Evolutionary conservation across 2,797 vertebrate species (phyloP).

Genomic region (Karalla daura): DNA sequence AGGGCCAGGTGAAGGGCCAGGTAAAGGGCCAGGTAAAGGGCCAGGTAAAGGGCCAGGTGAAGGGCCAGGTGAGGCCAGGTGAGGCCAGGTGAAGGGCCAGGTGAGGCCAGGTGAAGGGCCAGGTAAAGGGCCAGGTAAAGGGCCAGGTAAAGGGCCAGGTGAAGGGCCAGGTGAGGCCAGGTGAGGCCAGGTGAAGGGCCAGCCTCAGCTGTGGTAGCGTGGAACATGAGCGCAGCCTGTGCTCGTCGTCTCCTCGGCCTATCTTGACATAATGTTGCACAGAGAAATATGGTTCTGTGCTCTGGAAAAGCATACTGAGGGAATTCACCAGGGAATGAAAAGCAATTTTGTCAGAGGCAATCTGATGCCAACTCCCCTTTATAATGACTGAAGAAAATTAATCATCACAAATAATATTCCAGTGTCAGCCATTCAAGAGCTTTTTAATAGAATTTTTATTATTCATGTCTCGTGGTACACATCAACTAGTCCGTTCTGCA

Average conservation of each 20-base stretch:
- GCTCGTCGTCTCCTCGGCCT: conserved; percentile 69
- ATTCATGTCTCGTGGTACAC: conserved; percentile 92
- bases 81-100: too few species aligned
- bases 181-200: conserved; percentile 53
- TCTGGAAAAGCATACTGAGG: conserved; percentile 81
- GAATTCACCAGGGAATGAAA: conserved; percentile 94
- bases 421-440: conserved; percentile 93
- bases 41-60: too few species aligned
- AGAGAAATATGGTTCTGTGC: conserved; percentile 82
- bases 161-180: too few species aligned
- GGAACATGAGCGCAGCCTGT: conserved; percentile 61
- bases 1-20: too few species aligned
- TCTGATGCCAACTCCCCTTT: conserved; percentile 93
- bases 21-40: too few species aligned
- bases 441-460: conserved; percentile 99
- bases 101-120: too few species aligned
- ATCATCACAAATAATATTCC: conserved; percentile 97
- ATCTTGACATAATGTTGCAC: conserved; percentile 79
- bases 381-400: conserved; percentile 97
- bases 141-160: too few species aligned
- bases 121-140: too few species aligned
- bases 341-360: conserved; percentile 93
- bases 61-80: too few species aligned
- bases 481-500: conserved; percentile 91
- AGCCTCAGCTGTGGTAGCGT: conserved; percentile 53